Percentiles rank a stretch among this genome's conserved stretches.
Conservation (phyloP, 2,888 invertebrate species). For the Hartigia nigra region DNA sequence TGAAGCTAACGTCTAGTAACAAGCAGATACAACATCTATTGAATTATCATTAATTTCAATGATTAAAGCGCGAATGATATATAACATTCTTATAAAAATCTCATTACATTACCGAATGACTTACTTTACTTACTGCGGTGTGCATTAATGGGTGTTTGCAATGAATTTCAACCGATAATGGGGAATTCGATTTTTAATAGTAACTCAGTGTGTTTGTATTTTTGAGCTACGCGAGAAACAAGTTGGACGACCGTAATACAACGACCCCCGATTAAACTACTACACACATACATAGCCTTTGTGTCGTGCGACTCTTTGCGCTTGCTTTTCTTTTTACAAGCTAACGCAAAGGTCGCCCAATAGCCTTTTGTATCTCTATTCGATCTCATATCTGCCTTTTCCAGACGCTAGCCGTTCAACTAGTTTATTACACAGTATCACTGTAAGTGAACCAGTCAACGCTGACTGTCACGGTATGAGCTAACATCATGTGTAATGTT, state of each 20-base stretch:
- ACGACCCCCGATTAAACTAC: slow-evolving; percentile 9
- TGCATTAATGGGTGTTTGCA: slow-evolving; percentile 1
- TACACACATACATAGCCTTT: not conserved
- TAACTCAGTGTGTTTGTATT: slow-evolving; percentile 1
- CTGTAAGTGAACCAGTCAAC: slow-evolving; percentile 52
- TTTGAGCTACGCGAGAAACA: slow-evolving; percentile 3
- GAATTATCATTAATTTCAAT: not conserved
- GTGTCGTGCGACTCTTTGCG: slow-evolving; percentile 9
- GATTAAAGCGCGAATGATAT: not conserved
- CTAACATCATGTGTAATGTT: slow-evolving; percentile 63
- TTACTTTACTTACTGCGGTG: not conserved
- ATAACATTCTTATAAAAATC: not conserved
- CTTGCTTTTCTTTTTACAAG: slow-evolving; percentile 2
- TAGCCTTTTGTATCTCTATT: slow-evolving; percentile 50
- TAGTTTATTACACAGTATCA: slow-evolving; percentile 54
- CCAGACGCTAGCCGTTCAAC: slow-evolving; percentile 51
- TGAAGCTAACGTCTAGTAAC: slow-evolving; percentile 39
- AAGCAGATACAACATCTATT: slow-evolving; percentile 28
- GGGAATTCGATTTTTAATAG: not conserved
- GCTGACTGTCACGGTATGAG: slow-evolving; percentile 54
- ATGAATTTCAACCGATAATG: not conserved
- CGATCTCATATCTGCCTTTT: slow-evolving; percentile 56
- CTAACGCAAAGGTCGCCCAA: slow-evolving; percentile 23
- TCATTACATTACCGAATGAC: not conserved
- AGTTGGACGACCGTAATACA: slow-evolving; percentile 4